Base-by-base conservation (phyloP, 1,140 invertebrate species). In the Marisa cornuarietis region DNA sequence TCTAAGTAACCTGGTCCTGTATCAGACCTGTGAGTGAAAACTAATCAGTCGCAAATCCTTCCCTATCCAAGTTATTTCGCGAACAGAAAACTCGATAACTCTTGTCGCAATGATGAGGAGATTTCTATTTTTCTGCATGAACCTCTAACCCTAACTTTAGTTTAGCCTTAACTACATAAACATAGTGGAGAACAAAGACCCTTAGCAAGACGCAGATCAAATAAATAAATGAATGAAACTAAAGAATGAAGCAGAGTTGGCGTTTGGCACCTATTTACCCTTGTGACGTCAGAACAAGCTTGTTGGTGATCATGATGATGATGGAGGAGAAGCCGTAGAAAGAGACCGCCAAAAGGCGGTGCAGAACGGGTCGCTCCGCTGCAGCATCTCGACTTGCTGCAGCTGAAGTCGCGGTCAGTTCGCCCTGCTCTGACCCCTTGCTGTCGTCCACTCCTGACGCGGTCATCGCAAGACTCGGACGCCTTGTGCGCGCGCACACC, bases 261-360 rank as follows among this genome's bases (percentile, higher is more conserved):
- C 0, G 42, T 16, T n/a, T n/a, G 51, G 24, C 11, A 18, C 72
- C 14, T 65, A 88, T 86, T 88, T 90, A 94, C 93, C 91, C 91
- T 84, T 93, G 93, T 77, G 94, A 95, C 5, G 98, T 99, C 26
- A 99, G 92, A 7, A 99, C 95, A n/a, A 95, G 96, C 92, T 99
- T 99, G 90, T 99, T 99, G 5, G 98, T 94, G 71, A 99, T 95
- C 61, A 98, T 98, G 82, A 99, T 98, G 91, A 98, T 93, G 87
- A 99, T 96, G 1, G 97, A 99, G 2, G 96, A 93, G 0, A 95
- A 80, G 20, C 96, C 97, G 90, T 99, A 98, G 88, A 97, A 96
- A 4, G 95, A 72, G 0, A 96, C 96, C 7, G 95, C 94, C 20
- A 88, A 74, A 58, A 92, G 76, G 75, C 88, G 86, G 81, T 81